Percentiles rank a stretch among this genome's conserved stretches.
Conservation (phyloP, 1,140 invertebrate genomes). For the Drosophila littoralis region DNA sequence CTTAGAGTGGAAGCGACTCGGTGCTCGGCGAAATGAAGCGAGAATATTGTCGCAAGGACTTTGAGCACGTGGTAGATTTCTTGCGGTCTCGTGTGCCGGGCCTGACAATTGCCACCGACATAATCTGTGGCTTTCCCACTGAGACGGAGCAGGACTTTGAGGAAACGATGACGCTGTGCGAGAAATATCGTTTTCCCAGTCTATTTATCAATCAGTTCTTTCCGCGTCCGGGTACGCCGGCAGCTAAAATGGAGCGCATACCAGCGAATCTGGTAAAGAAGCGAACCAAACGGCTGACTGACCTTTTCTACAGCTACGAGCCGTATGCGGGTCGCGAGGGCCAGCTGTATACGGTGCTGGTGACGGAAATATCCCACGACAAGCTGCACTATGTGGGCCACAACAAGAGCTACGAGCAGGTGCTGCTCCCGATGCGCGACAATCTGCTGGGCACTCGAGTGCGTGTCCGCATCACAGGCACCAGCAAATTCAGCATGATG, state of each 20-base stretch:
- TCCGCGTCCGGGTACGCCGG: conserved; percentile 97
- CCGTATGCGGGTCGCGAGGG: conserved; percentile 93
- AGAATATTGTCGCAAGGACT: conserved; percentile 95
- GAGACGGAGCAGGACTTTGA: conserved; percentile 97
- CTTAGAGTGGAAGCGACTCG: conserved; percentile 93
- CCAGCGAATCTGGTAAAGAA: conserved; percentile 94
- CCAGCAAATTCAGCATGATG: conserved; percentile 95
- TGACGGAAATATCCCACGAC: conserved; percentile 97
- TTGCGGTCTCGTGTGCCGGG: conserved; percentile 89
- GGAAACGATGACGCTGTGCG: conserved; percentile 93
- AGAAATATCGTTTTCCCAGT: conserved; percentile 95
- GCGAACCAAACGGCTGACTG: conserved; percentile 94
- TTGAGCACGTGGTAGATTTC: conserved; percentile 95
- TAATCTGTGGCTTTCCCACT: conserved; percentile 99
- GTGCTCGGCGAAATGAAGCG: conserved; percentile 98
- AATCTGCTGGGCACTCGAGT: conserved; percentile 93
- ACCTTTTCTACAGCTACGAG: conserved; percentile 96
- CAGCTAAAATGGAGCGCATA: conserved; percentile 92
- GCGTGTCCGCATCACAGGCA: conserved; percentile 90
- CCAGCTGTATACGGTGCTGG: conserved; percentile 91
- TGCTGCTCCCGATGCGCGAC: conserved; percentile 91
- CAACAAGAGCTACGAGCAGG: conserved; percentile 98
- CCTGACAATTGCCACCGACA: conserved; percentile 98
- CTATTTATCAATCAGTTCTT: conserved; percentile 99
- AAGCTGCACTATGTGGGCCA: conserved; percentile 96